Base-by-base conservation (phyloP, 1,140 invertebrate genomes). In the Conus betulinus region DNA sequence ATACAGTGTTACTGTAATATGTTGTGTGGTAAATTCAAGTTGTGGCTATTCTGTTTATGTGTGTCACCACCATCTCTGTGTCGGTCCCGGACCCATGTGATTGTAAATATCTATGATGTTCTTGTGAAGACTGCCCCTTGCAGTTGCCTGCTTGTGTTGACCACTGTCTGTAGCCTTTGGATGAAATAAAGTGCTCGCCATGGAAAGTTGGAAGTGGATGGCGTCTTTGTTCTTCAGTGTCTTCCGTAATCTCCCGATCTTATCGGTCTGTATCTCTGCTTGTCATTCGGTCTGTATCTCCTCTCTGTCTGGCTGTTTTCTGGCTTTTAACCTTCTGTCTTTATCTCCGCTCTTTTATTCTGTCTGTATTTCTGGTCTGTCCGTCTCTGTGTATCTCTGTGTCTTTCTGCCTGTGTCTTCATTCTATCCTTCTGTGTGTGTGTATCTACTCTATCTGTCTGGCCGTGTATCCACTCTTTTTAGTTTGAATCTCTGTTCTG, bases 121-220 rank as follows among this genome's bases (percentile, higher is more conserved):
- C 25, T 57, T 8, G 53, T 84, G 53, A 55, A 27, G 51, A 39
- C 51, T 39, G 27, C 78, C 78, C 27, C 78, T 52, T 7, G 78
- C 78, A 79, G 78, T 79, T 79, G 78, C 78, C 78, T 52, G 78
- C 78, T 51, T 79, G 78, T 79, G 78, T 51, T 71, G 67, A 71
- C 67, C 67, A 71, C 27, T 79, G 1, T 79, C 27, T 79, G 78
- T 79, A 79, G 27, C 78, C 78, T 79, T 79, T 20, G 67, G 23
- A 17, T 39, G 27, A 79, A 79, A 71, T 79, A 79, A 79, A 79
- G 51, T 79, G 78, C 27, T 27, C 51, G 78, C 78, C 51, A 79
- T 39, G 78, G 20, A 71, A 71, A 71, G 7, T 7, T 20, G 20
- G 20, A 71, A n/a, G 23, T 13, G 15, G 57, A 60, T 60, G 67